Evolutionary conservation across 2,113 vertebrate species (phyloP).

Genomic region (Hemiprocne comata): DNA sequence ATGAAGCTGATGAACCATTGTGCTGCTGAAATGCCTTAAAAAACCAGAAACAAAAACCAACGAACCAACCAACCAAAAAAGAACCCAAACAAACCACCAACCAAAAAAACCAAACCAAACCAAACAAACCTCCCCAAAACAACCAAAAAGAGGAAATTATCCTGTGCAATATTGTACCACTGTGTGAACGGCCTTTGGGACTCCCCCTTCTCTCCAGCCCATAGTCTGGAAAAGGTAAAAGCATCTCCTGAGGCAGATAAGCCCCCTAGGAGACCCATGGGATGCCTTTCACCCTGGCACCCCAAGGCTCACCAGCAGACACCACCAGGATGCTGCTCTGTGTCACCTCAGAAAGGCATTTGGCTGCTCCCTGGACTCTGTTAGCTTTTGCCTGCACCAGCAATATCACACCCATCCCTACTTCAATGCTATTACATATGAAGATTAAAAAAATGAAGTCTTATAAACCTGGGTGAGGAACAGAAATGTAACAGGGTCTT

Average conservation of each 20-base stretch:
- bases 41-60: no score
- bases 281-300: background rate
- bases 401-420: background rate
- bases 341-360: accelerated
- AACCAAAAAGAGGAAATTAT: background rate
- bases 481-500: background rate
- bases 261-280: background rate
- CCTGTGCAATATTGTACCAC: background rate
- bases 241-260: background rate
- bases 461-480: background rate
- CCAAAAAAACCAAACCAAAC: no score
- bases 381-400: background rate
- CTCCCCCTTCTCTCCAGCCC: background rate
- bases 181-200: background rate
- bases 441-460: background rate
- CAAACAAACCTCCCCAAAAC: no score
- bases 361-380: background rate
- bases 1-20: background rate
- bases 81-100: no score
- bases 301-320: background rate
- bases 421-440: background rate
- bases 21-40: background rate
- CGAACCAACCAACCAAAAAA: no score
- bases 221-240: background rate
- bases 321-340: background rate